phyloP scores from a whole-genome alignment of 2,888 invertebrate genomes.

The Agriopis leucophaearia region DNA sequence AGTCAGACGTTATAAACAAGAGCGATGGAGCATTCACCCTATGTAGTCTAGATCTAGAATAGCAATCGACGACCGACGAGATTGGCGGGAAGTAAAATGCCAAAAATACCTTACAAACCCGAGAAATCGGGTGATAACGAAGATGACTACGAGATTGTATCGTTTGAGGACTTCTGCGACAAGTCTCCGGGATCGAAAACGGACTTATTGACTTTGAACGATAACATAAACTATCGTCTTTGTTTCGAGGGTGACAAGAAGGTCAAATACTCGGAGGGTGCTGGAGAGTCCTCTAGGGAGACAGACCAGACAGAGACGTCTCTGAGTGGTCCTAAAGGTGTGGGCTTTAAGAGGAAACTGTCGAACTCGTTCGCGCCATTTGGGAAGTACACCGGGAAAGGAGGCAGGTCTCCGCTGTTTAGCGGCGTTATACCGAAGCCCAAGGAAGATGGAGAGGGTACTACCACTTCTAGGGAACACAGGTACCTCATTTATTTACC shows the following conservation, averaged over 20 bases:
- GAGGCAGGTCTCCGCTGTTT: constrained; percentile 65
- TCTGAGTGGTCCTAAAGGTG: constrained; percentile 70
- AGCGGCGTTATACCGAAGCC: constrained; percentile 74
- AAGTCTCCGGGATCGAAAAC: constrained; percentile 82
- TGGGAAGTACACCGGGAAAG: constrained; percentile 66
- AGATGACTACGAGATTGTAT: constrained; percentile 84
- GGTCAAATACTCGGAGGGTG: constrained; percentile 62
- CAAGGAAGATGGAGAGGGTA: constrained; percentile 65
- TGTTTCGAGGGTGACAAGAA: constrained; percentile 76
- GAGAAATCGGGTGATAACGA: constrained; percentile 75
- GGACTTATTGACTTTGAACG: constrained; percentile 84
- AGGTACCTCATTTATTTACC: constrained; percentile 56
- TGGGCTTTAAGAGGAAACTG: constrained; percentile 66
- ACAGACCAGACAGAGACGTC: constrained; percentile 76
- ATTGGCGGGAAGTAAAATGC: constrained; percentile 63
- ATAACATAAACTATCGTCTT: constrained; percentile 83
- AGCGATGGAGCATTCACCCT: not conserved
- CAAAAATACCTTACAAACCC: constrained; percentile 79
- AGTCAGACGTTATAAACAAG: not conserved
- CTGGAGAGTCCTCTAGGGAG: constrained; percentile 72
- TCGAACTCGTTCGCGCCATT: constrained; percentile 75
- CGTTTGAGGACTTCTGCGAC: constrained; percentile 87
- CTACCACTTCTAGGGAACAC: constrained; percentile 66
- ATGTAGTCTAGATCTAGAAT: constrained; percentile 44
- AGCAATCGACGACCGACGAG: constrained; percentile 20